Evolutionary conservation across 2,113 vertebrate genomes (phyloP), one percentile per base, ranked within the genome.

Genomic region (Nycticorax nycticorax): DNA sequence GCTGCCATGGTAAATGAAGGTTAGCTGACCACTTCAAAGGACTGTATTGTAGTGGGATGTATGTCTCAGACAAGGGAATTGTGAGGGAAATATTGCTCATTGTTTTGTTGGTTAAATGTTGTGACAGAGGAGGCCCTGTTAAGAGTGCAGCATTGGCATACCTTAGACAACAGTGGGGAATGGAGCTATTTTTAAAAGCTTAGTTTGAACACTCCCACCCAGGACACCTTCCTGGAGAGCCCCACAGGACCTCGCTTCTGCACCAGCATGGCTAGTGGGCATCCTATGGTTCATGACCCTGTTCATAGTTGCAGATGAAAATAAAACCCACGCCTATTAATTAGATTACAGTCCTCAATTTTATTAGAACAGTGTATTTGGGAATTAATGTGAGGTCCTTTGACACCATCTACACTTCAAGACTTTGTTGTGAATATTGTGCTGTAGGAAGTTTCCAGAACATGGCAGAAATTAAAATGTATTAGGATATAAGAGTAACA

Each of bases 391-490:
- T 47, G 52, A 89, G 48, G 53, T 69, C 8, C 26, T 85, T 89
- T 92, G 69, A 87, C 30, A 41, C 7, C 13, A 35, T 63, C 26
- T 67, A 71, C 4, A 3, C 18, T 33, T 79, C 37, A 81, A 6
- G 1, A 24, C 82, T 88, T 90, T 77, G 12, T 84, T 67, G n/a
- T 33, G 48, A 85, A 18, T 48, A 16, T 37, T 78, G 33, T 68
- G 60, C 35, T 79, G 26, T 75, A 69, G 74, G 43, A 95, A 91
- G 41, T 43, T 94, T 89, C 73, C 66, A 78, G 89, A 96, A 64
- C 21, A 13, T 57, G 27, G 45, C 14, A 82, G 69, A 89, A 85
- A 94, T 93, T 89, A 91, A 87, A 93, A 95, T 96, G 56, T 50
- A 76, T 88, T 93, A 88, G 47, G 33, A 82, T 75, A 35, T 39